Evolutionary conservation across 2,888 invertebrate genomes (phyloP).

Genomic region (Spicauda simplicius): DNA sequence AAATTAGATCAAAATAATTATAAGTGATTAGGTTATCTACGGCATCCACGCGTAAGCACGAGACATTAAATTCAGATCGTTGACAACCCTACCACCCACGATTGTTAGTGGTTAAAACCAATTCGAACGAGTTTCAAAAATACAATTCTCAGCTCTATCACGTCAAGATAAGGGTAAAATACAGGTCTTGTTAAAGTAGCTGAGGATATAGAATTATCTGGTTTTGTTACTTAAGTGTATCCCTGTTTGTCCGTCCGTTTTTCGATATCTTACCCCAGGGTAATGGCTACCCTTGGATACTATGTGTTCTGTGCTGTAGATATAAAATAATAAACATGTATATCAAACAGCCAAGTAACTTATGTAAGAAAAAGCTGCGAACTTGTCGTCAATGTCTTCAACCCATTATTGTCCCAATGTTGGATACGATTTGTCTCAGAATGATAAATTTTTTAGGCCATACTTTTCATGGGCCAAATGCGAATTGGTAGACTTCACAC

Average conservation of each 20-base stretch:
- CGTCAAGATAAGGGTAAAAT: conserved; percentile 38
- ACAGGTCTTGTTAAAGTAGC: not conserved
- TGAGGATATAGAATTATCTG: not conserved
- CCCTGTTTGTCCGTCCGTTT: not conserved
- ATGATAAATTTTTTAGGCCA: no score
- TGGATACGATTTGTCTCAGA: no score
- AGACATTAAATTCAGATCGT: conserved; percentile 45
- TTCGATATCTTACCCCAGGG: not conserved
- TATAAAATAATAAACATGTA: no score
- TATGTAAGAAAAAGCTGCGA: no score
- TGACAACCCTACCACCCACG: conserved; percentile 41
- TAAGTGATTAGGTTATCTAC: no score
- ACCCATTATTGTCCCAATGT: no score
- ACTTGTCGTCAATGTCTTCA: no score
- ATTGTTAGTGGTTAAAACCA: conserved; percentile 5
- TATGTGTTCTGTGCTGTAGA: no score
- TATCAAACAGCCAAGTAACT: no score
- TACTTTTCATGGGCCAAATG: no score
- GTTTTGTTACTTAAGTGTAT: not conserved
- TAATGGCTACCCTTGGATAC: not conserved
- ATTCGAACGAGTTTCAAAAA: not conserved
- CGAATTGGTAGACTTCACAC: no score
- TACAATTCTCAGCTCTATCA: conserved; percentile 49
- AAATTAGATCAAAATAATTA: no score
- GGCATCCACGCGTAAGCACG: not conserved